Evolutionary conservation across 2,113 vertebrate species (phyloP), one percentile per base, ranked within the genome.

Genomic region (Nerophis ophidion): DNA sequence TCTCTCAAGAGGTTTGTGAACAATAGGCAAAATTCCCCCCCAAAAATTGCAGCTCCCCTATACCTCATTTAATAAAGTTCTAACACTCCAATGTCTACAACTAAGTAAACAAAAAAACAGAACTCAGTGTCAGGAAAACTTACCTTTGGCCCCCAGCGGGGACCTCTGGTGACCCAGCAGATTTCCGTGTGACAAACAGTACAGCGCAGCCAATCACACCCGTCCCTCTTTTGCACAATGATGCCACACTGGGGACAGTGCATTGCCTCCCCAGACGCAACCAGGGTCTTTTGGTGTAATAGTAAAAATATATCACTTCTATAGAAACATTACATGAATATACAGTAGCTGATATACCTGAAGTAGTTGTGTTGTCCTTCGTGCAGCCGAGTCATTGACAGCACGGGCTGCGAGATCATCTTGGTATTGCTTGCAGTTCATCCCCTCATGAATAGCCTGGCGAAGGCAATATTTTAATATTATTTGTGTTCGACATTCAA

Each of bases 121-220:
- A 2, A 35, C 47, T 51, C 7, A 3, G 14, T 56, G 7, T 17
- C 46, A 36, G 16, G 3, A 50, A 26, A 57, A 65, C 72, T 81
- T 82, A 97, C 95, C 84, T 52, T 76, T 0, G 94, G 93, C 1
- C 95, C 95, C 95, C 95, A 96, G 75, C 93, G 93, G 0, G 92
- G 93, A 1, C 94, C 94, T 81, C 95, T 93, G 65, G 95, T 97
- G 60, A 96, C 95, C 95, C 95, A 97, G 85, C 95, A 98, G 87
- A 98, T 96, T 89, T 98, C 95, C 0, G 93, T 96, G 80, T 95
- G 94, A 80, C 95, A 98, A 57, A 97, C 91, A 0, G 94, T 92
- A 79, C 95, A 98, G 60, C 94, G 94, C 66, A 98, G 85, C 95
- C 95, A 98, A 86, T 98, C 95, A 5, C 95, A 98, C 34, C 95